Evolutionary conservation across 2,888 invertebrate species (phyloP), one percentile per base, ranked within the genome.

Genomic region (Chloromyia formosa): DNA sequence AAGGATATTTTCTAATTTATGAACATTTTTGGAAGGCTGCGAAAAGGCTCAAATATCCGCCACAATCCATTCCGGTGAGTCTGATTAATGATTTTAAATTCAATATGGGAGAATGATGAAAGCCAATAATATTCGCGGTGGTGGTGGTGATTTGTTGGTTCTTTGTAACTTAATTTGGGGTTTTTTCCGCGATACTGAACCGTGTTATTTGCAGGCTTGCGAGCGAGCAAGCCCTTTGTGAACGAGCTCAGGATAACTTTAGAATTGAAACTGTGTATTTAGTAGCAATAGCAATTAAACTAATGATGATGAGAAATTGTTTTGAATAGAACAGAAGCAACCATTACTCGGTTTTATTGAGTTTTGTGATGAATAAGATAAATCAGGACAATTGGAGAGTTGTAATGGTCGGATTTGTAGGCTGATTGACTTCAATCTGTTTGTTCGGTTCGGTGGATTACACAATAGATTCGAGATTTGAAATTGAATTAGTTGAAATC

Each of bases 1-100:
- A 16, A 66, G 66, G 66, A 49, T 66, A 66, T 45, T 66, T 49
- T 49, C 49, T 49, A 49, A 49, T 49, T 49, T 49, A 49, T 49
- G 49, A 49, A 49, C 12, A 12, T n/a, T 49, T n/a, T 12, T n/a
- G 49, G 49, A 49, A n/a, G 16, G 49, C 12, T n/a, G 49, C 3
- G 49, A 49, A n/a, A 49, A 49, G 49, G 49, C 49, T 49, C 49
- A 49, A 49, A 49, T 49, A 49, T 49, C 49, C 49, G 49, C 14
- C 16, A 49, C 49, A 3, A n/a, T 49, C 49, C 49, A 12, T 49
- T 12, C 12, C 49, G 12, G 49, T n/a, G 16, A 49, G 49, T 49
- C 49, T 49, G 49, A 49, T 49, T 49, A 49, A 49, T 49, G 49
- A 49, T 49, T 35, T 10, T 49, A 10, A 49, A 49, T 49, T 49